Evolutionary conservation across 2,113 vertebrate species (phyloP), one percentile per base, ranked within the genome.

Genomic region (Nerophis lumbriciformis): DNA sequence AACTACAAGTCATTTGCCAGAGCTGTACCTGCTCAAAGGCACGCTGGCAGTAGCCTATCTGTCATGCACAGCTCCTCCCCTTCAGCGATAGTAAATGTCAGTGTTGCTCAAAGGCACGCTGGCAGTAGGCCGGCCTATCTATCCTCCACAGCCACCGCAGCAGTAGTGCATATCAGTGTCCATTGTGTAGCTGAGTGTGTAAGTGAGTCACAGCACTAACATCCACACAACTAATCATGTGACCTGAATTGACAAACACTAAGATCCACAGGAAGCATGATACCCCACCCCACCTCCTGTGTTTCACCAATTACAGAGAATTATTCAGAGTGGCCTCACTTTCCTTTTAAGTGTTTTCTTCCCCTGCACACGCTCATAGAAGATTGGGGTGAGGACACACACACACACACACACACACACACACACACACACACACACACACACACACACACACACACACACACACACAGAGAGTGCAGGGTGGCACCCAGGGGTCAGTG

Each of bases 131-230:
- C 68, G 19, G 55, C 63, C 59, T 75, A 50, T 75, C 77, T 71
- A 69, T 69, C 75, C 72, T 64, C 53, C 65, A 48, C n/a, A 66
- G 66, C 75, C 71, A 61, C 72, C 56, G 53, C 47, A 4, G 71
- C 74, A 37, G 76, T 73, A 68, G 75, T 82, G 77, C 83, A 86
- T 85, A 79, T 88, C 81, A 82, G 69, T 84, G 75, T 83, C 85
- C 82, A 28, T 28, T 28, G 28, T 28, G 28, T 28, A 28, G 28
- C 28, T 4, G 28, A 28, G 28, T 28, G 28, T 19, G 19, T 19
- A 2, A 1, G 19, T 28, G 28, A 28, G 28, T 3, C 2, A 28
- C 28, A 28, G 28, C 28, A 28, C 28, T 28, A 28, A 28, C 28
- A 28, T 28, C 21, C 21, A 28, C 21, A 28, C 21, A 28, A 28